Evolutionary conservation across 2,888 invertebrate species (phyloP), one percentile per base, ranked within the genome.

Genomic region (Trachelus stipa): DNA sequence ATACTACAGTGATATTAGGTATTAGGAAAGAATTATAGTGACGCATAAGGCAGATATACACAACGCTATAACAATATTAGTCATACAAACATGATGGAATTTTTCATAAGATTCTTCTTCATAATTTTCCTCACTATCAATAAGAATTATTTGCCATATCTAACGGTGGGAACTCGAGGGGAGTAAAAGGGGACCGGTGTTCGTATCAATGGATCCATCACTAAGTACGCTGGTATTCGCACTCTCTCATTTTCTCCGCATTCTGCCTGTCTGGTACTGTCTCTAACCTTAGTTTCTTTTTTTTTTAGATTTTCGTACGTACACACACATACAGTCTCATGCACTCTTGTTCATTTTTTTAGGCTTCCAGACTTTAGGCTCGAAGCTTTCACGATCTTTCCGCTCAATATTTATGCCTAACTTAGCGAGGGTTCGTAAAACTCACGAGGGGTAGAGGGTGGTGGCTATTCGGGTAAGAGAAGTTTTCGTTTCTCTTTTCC

Each of bases 1-100:
- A 6, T 23, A 40, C 40, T 40, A 40, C 2, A 23, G 40, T 40
- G 40, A 40, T 2, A 40, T 40, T 40, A 40, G 23, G 23, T 40
- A 40, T 40, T 40, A 40, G 23, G 40, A 40, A 40, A 40, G 40
- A 40, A 23, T 40, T 40, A 83, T 81, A 84, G 82, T 79, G 80
- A 81, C 79, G 81, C 81, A 40, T 12, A 37, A 84, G 81, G 82
- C 82, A 82, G 79, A 80, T 82, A 84, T 86, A 83, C 80, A 85
- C 82, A 85, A 82, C 81, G 79, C 82, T 83, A 77, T 81, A 85
- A 85, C 82, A 83, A 82, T 87, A 87, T 85, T 86, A 83, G 84
- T 87, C 83, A 81, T 85, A 85, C 82, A 85, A 86, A 87, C 83
- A 78, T 79, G 77, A 84, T 78, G 34, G 76, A 77, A 77, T 77